These are phyloP conservation scores for Meandrusa payeni DNA, from an alignment of 2,888 invertebrate species.

Conservation along the genomic window DNA sequence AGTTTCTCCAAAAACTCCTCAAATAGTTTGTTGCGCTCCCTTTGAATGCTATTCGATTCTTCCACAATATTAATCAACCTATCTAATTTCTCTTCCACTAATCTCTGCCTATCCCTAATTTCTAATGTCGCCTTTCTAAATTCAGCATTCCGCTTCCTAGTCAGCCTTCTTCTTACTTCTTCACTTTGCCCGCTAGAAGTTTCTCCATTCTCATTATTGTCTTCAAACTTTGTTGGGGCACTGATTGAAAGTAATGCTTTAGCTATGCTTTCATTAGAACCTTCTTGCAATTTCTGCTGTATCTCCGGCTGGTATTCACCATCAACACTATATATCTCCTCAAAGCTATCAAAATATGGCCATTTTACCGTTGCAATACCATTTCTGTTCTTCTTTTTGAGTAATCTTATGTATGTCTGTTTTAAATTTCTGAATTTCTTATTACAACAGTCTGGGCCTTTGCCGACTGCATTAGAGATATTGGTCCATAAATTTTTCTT, in stretches of 20 bases:
- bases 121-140: slow-evolving; percentile 64
- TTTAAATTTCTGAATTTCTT: slow-evolving; percentile 73
- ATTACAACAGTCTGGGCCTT: slow-evolving; percentile 65
- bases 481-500: slow-evolving; percentile 72
- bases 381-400: slow-evolving; percentile 59
- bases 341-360: slow-evolving; percentile 70
- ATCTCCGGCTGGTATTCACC: slow-evolving; percentile 68
- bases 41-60: slow-evolving; percentile 70
- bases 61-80: slow-evolving; percentile 68
- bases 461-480: slow-evolving; percentile 56
- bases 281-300: slow-evolving; percentile 59
- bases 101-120: slow-evolving; percentile 63
- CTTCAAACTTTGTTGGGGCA: slow-evolving; percentile 43
- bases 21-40: slow-evolving; percentile 65
- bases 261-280: slow-evolving; percentile 51
- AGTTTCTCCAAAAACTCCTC: slow-evolving; percentile 62
- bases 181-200: slow-evolving; percentile 46
- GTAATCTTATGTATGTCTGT: slow-evolving; percentile 63
- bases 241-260: slow-evolving; percentile 59
- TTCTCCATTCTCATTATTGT: slow-evolving; percentile 45
- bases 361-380: slow-evolving; percentile 58
- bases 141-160: slow-evolving; percentile 55
- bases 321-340: slow-evolving; percentile 61
- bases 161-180: slow-evolving; percentile 49
- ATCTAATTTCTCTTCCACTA: slow-evolving; percentile 71